Percentiles rank a stretch among this genome's conserved stretches.
Evolutionary conservation across 2,113 vertebrate genomes (phyloP).

Genomic region (Turdus rufiventris): DNA sequence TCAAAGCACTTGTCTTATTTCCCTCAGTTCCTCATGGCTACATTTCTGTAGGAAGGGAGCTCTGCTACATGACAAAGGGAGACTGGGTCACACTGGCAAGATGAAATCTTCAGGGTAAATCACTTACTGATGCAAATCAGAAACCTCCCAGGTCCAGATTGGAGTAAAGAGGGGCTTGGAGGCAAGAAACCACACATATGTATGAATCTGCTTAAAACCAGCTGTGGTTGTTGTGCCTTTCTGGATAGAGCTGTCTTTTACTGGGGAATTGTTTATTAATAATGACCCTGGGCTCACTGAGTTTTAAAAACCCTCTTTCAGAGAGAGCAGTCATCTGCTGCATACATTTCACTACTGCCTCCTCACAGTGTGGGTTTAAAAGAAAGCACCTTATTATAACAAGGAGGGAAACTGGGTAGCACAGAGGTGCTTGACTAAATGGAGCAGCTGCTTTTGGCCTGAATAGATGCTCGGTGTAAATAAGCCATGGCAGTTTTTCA

Average conservation of each 20-base stretch:
- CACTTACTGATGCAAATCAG: background rate
- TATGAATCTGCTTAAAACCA: background rate
- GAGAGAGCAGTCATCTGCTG: background rate
- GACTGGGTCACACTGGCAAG: background rate
- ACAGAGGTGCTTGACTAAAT: constrained; percentile 11
- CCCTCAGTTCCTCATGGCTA: background rate
- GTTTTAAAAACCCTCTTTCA: constrained; percentile 1
- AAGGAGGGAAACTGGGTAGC: background rate
- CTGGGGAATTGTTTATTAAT: background rate
- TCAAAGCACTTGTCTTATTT: constrained; percentile 20
- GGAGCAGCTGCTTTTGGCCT: constrained; percentile 25
- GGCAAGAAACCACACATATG: background rate
- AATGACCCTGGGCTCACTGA: background rate
- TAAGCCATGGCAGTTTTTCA: background rate
- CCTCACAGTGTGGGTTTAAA: background rate
- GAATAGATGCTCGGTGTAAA: constrained; percentile 6
- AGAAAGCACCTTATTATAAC: constrained; percentile 26
- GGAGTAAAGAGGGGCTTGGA: background rate
- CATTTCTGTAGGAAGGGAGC: background rate
- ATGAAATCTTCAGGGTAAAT: background rate
- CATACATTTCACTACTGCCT: background rate
- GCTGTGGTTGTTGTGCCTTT: background rate
- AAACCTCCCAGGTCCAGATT: background rate
- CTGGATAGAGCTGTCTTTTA: background rate
- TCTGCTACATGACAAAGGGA: background rate